A percentile compares a stretch with the other conserved stretches of the same genome.
These are phyloP conservation scores for Orussus abietinus DNA, from an alignment of 1,140 invertebrate species.

Conservation along the genomic window DNA sequence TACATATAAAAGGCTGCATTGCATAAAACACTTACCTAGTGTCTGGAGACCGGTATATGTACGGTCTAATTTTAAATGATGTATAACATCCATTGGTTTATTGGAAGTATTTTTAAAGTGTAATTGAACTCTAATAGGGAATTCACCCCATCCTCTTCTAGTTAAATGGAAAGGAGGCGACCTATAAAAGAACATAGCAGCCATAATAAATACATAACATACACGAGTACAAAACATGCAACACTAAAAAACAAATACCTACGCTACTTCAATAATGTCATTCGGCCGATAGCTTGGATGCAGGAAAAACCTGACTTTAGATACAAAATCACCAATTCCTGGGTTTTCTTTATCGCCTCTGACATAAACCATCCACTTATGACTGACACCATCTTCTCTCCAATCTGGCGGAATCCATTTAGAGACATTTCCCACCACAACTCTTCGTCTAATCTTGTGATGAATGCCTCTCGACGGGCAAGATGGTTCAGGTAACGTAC, in stretches of 20 bases:
- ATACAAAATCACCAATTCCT: conserved; percentile 63
- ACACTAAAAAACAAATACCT: conserved; percentile 35
- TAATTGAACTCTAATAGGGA: conserved; percentile 76
- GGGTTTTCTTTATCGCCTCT: conserved; percentile 61
- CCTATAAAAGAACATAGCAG: conserved; percentile 43
- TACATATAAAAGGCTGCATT: conserved; percentile 1
- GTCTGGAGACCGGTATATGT: conserved; percentile 84
- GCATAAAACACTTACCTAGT: conserved; percentile 54
- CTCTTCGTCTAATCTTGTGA: conserved; percentile 38
- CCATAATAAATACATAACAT: too few species aligned
- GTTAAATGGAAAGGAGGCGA: conserved; percentile 77
- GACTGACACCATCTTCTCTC: conserved; percentile 67
- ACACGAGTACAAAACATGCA: conserved; percentile 5
- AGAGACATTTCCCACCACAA: conserved; percentile 81
- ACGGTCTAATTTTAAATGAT: conserved; percentile 78
- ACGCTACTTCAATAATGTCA: conserved; percentile 77
- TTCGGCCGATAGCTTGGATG: conserved; percentile 87
- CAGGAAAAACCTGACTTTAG: conserved; percentile 76
- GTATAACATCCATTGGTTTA: conserved; percentile 75
- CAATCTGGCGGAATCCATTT: conserved; percentile 72
- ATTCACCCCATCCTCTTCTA: conserved; percentile 87
- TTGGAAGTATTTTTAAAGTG: conserved; percentile 73
- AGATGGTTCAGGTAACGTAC: conserved; percentile 22
- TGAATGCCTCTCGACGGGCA: conserved; percentile 34
- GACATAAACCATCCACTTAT: conserved; percentile 89